Evolutionary conservation across 2,888 invertebrate genomes (phyloP).

Genomic region (Germaria angustata): DNA sequence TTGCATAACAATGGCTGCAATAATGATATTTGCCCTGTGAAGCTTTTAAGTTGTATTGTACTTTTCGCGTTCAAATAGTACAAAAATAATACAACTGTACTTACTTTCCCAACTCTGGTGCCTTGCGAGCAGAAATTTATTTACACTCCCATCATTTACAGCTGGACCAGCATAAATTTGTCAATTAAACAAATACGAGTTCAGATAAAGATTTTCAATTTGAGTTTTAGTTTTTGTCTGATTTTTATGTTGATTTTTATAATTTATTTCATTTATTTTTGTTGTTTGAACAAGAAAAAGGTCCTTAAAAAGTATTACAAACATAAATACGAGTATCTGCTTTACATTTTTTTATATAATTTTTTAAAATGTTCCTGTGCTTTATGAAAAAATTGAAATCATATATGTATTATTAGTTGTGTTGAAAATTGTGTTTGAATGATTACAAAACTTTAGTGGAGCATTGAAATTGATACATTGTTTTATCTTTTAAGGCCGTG

Average conservation of each 20-base stretch:
- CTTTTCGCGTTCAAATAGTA: too few relatives aligned
- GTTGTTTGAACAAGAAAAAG: not conserved
- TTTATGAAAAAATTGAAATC: not conserved
- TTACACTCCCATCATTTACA: slow-evolving; percentile 36
- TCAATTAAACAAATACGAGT: slow-evolving; percentile 31
- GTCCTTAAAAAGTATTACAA: not conserved
- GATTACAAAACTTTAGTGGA: slow-evolving; percentile 52
- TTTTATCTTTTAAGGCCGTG: not conserved
- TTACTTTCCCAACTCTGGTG: too few relatives aligned
- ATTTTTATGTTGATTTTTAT: slow-evolving; percentile 33
- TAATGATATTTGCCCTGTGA: too few relatives aligned
- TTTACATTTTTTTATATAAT: slow-evolving; percentile 6
- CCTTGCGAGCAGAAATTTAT: not conserved
- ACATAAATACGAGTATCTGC: slow-evolving; percentile 7
- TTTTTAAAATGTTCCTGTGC: slow-evolving; percentile 7
- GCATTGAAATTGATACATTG: slow-evolving; percentile 42
- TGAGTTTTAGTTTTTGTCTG: slow-evolving; percentile 11
- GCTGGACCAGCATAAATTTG: slow-evolving; percentile 58
- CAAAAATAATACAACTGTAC: too few relatives aligned
- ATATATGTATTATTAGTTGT: slow-evolving; percentile 20
- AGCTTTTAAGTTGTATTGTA: too few relatives aligned
- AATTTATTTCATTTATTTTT: slow-evolving; percentile 35
- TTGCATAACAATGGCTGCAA: too few relatives aligned
- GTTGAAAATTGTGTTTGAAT: slow-evolving; percentile 33
- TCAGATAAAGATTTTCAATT: slow-evolving; percentile 5